phyloP scores from a whole-genome alignment of 2,888 invertebrate species.

The Cataglyphis altisquamis region DNA sequence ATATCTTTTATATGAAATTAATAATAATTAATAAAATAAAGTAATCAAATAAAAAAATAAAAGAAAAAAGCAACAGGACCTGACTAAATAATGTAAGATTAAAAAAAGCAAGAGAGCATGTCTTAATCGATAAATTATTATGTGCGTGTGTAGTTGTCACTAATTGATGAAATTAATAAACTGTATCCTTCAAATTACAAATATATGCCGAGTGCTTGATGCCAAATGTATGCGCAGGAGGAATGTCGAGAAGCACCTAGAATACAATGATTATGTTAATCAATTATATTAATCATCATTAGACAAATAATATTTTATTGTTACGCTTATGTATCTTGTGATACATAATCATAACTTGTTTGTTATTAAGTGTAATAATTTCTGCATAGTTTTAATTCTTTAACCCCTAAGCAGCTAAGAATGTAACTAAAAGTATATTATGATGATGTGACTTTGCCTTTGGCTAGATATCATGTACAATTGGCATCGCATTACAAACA shows the following conservation, averaged over 20 bases:
- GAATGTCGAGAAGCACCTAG: conserved; percentile 89
- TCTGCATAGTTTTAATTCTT: no score
- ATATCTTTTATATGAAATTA: neutral
- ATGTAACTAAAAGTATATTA: no score
- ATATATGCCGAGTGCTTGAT: conserved; percentile 94
- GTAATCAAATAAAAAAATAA: neutral
- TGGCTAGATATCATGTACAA: no score
- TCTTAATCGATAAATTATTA: neutral
- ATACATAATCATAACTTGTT: neutral
- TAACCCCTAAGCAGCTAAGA: no score
- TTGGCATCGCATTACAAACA: no score
- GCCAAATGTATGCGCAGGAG: conserved; percentile 93
- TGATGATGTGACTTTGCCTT: no score
- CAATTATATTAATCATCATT: conserved; percentile 6
- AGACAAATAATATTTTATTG: neutral
- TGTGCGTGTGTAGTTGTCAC: neutral
- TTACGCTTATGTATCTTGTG: neutral
- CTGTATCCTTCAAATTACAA: conserved; percentile 87
- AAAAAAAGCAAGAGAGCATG: conserved; percentile 1
- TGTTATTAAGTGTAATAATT: no score
- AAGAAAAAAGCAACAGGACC: neutral
- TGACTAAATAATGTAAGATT: neutral
- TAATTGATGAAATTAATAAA: conserved; percentile 72
- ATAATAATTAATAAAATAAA: conserved; percentile 20
- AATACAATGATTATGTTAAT: conserved; percentile 18